Base-by-base conservation (phyloP, 2,113 vertebrate genomes). In the Cardinalis cardinalis region DNA sequence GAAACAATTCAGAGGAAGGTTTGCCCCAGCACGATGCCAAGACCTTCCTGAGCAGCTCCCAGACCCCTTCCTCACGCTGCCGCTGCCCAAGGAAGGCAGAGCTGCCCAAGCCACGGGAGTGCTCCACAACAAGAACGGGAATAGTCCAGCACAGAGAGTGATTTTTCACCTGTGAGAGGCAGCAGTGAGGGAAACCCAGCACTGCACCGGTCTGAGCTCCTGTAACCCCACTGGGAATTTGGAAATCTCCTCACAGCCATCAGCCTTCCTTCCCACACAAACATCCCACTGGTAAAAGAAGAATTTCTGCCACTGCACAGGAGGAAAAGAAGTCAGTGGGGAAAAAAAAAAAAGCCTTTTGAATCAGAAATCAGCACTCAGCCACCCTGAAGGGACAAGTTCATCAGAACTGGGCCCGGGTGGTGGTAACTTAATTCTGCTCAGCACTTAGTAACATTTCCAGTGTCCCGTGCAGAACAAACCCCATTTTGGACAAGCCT, bases 391-490 rank as follows among this genome's bases (percentile, higher is more conserved):
- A 88, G 31, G 80, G 69, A 88, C 2, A 2, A 93, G 49, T 92
- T 94, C 84, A 71, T 75, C 78, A 92, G 66, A 81, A 89, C 64
- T 90, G 94, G 92, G 89, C 48, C 58, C 17, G 4, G 32, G 5
- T 84, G 63, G 49, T 17, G 64, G 87, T 69, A 86, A 83, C 34
- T 91, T 60, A 75, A 92, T 86, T 59, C 80, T 3, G 7, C 82
- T 89, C 56, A 49, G 82, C 0, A 6, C 56, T 25, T 11, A 48
- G 74, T 63, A 93, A 90, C 76, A 76, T n/a, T 95, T 93, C 88
- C 38, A 83, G 72, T 95, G 84, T 77, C 82, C 87, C 60, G 53
- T 55, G 61, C 84, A 84, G 85, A 84, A 78, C 58, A 86, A 79
- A 53, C 7, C 59, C n/a, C 53, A 36, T 52, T 78, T 55, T 91